Conservation (phyloP, 2,888 invertebrate genomes). For the Drosophila nr. medialis region DNA sequence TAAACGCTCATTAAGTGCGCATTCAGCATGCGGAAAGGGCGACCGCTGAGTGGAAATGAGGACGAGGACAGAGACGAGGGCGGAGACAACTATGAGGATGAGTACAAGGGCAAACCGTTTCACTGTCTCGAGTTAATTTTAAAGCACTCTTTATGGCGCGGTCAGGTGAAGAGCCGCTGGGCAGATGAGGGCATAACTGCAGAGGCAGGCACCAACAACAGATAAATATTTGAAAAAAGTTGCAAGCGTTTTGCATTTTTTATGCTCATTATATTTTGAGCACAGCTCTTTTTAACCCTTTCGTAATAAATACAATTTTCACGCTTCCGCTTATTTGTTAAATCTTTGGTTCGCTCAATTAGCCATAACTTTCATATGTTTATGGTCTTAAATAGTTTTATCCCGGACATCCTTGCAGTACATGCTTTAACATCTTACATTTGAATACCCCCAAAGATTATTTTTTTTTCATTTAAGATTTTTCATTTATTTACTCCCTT, state of each 20-base stretch:
- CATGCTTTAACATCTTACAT: not conserved
- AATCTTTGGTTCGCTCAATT: not conserved
- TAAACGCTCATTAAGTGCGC: constrained; percentile 78
- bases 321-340: not conserved
- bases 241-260: constrained; percentile 24
- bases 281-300: not conserved
- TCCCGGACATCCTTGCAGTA: not conserved
- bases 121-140: constrained; percentile 71
- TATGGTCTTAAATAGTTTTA: not conserved
- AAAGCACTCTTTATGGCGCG: constrained; percentile 53
- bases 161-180: constrained; percentile 39
- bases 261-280: constrained; percentile 4
- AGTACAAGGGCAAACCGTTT: constrained; percentile 32
- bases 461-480: not conserved
- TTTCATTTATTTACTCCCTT: not conserved
- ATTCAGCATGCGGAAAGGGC: constrained; percentile 46
- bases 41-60: constrained; percentile 19
- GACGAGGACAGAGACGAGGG: not conserved
- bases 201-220: constrained; percentile 6
- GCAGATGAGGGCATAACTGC: constrained; percentile 17
- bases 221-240: constrained; percentile 26
- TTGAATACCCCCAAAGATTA: not conserved
- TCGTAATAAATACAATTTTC: not conserved
- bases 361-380: not conserved
- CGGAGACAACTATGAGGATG: not conserved